phyloP scores from a whole-genome alignment of 2,888 invertebrate genomes.

The Xestia rhomboidea region DNA sequence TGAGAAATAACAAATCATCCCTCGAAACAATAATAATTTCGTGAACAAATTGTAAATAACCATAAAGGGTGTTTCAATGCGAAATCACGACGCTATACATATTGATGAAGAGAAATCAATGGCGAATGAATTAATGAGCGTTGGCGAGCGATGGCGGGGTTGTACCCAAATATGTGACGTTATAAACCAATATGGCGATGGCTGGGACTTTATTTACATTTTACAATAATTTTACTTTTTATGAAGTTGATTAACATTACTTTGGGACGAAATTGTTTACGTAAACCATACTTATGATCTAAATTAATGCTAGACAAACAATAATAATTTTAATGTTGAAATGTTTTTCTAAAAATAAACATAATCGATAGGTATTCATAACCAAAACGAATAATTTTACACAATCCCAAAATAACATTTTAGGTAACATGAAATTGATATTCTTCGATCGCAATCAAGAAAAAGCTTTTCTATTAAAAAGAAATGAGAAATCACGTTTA shows the following conservation, averaged over 20 bases:
- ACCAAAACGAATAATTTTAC: not conserved
- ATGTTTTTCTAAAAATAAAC: not conserved
- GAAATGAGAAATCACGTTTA: conserved; percentile 36
- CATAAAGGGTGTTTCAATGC: conserved; percentile 20
- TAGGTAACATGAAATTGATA: conserved; percentile 14
- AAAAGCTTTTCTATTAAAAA: conserved; percentile 26
- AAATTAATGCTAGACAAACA: not conserved
- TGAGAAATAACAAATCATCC: not conserved
- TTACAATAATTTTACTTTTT: conserved; percentile 1
- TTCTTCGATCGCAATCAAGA: conserved; percentile 3
- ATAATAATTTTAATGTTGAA: not conserved
- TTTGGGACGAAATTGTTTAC: not conserved
- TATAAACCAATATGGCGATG: conserved; percentile 17
- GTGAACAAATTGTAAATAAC: conserved; percentile 44
- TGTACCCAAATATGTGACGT: conserved; percentile 32
- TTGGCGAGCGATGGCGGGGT: conserved; percentile 7
- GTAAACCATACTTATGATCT: not conserved
- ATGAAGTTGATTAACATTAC: not conserved
- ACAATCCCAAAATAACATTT: not conserved
- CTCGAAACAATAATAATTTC: conserved; percentile 8
- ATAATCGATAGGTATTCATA: not conserved
- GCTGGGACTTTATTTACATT: conserved; percentile 6
- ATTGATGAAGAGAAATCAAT: conserved; percentile 52
- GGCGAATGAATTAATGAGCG: conserved; percentile 57
- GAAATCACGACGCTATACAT: conserved; percentile 42